A percentile compares a stretch with the other conserved stretches of the same genome.
phyloP scores from a whole-genome alignment of 1,140 invertebrate species.

The Coboldia fuscipes region DNA sequence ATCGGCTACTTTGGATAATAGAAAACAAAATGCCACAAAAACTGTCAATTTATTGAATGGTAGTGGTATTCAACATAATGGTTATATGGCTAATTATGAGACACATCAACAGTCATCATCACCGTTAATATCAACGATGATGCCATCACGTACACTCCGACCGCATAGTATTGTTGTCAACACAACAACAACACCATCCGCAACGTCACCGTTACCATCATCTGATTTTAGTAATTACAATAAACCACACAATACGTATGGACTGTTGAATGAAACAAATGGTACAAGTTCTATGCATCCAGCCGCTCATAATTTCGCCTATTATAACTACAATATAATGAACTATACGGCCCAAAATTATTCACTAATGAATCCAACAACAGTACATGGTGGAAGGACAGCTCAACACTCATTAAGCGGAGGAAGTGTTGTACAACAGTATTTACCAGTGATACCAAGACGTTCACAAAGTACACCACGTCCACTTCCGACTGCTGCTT shows the following conservation, averaged over 20 bases:
- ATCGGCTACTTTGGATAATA: not conserved
- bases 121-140: not conserved
- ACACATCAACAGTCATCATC: conserved; percentile 4
- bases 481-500: conserved; percentile 1
- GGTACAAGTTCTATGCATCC: not conserved
- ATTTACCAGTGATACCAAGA: conserved; percentile 13
- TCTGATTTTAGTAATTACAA: no score
- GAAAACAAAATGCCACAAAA: not conserved
- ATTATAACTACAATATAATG: not conserved
- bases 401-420: no score
- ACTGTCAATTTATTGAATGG: not conserved
- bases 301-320: not conserved
- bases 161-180: not conserved
- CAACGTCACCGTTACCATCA: not conserved
- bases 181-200: not conserved
- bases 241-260: no score
- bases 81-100: not conserved
- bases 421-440: no score
- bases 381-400: no score
- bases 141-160: not conserved
- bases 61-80: not conserved
- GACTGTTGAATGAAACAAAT: no score
- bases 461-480: conserved; percentile 18
- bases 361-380: not conserved
- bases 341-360: not conserved